These are phyloP conservation scores for Marcusenius ussheri DNA, from an alignment of 2,113 vertebrate species.

Conservation along the genomic window DNA sequence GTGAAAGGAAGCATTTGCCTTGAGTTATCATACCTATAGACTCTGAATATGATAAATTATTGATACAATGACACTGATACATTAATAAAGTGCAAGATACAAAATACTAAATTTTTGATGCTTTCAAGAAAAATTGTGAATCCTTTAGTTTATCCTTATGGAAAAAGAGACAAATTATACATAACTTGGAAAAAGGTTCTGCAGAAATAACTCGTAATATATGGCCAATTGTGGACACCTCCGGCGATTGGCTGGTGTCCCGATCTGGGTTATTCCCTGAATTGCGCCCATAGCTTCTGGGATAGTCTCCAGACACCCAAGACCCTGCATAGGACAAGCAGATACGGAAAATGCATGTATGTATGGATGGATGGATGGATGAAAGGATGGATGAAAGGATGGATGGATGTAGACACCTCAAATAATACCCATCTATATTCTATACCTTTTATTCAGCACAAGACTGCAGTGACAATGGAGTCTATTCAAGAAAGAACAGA, in stretches of 20 bases:
- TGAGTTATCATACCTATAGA: neutral
- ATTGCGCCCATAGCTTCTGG: neutral
- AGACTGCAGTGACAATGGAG: neutral
- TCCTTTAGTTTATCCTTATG: neutral
- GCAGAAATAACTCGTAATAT: neutral
- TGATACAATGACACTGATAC: neutral
- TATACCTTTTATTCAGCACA: neutral
- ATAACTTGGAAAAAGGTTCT: neutral
- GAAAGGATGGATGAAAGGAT: neutral
- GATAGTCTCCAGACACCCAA: neutral
- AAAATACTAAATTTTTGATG: neutral
- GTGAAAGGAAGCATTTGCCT: neutral
- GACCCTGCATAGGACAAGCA: neutral
- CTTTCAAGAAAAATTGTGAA: neutral
- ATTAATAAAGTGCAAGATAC: neutral
- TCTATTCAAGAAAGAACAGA: no score
- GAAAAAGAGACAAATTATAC: neutral
- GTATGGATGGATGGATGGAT: neutral
- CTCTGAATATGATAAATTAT: neutral
- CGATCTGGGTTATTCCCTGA: neutral
- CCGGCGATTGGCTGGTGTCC: neutral
- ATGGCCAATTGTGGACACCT: neutral
- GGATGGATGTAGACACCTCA: neutral
- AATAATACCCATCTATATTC: neutral
- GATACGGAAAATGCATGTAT: neutral